Evolutionary conservation across 2,113 vertebrate genomes (phyloP).

Genomic region (Tetrao urogallus): DNA sequence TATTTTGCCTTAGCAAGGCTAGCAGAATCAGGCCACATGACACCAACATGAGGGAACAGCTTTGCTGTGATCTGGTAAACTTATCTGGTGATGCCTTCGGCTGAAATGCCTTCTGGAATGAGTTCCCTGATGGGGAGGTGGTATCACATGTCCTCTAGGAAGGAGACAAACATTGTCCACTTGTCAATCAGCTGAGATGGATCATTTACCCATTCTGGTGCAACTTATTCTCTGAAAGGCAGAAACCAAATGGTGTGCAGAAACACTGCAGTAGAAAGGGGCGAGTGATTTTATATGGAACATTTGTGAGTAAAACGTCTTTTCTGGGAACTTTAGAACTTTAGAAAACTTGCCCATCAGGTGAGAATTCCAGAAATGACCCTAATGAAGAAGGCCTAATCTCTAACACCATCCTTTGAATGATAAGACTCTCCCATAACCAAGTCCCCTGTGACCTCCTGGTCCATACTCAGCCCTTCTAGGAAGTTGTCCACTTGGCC

Average conservation of each 20-base stretch:
- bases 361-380: background rate
- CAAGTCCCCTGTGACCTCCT: background rate
- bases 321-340: background rate
- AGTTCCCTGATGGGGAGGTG: background rate
- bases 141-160: slow-evolving; percentile 1
- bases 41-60: background rate
- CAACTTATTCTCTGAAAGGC: background rate
- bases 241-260: slow-evolving; percentile 1
- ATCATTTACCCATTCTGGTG: background rate
- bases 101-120: accelerated
- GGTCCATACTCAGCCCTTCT: background rate
- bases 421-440: background rate
- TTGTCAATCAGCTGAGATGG: background rate
- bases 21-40: background rate
- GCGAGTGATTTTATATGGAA: background rate
- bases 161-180: background rate
- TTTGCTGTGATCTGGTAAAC: slow-evolving; percentile 38
- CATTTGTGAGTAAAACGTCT: background rate
- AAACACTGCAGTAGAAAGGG: background rate
- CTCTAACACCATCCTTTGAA: background rate
- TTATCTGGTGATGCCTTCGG: background rate
- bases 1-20: slow-evolving; percentile 14
- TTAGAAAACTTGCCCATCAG: background rate
- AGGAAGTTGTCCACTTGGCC: background rate
- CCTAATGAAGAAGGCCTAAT: background rate